These are phyloP conservation scores for Drosophila willistoni DNA, from an alignment of 1,140 invertebrate species.

Conservation along the genomic window DNA sequence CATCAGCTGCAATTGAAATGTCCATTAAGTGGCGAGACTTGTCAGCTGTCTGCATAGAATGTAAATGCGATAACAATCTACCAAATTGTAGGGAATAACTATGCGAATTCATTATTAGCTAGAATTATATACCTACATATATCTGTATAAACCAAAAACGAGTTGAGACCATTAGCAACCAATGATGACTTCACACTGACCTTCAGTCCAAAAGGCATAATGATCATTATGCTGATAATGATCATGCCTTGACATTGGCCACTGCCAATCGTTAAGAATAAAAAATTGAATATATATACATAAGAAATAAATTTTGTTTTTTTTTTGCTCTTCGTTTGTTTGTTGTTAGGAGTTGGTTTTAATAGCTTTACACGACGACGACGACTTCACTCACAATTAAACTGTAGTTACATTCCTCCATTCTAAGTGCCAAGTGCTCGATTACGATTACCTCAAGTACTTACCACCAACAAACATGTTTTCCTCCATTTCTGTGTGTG, in stretches of 20 bases:
- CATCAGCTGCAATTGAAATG: constrained; percentile 68
- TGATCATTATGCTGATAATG: constrained; percentile 24
- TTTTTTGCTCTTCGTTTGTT: constrained; percentile 19
- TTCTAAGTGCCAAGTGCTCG: constrained; percentile 72
- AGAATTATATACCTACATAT: constrained; percentile 31
- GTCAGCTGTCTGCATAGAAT: constrained; percentile 58
- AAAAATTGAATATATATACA: constrained; percentile 16
- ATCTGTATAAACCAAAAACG: not conserved
- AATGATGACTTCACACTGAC: constrained; percentile 72
- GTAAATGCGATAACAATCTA: constrained; percentile 58
- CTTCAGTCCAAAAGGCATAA: constrained; percentile 35
- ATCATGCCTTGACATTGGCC: constrained; percentile 59
- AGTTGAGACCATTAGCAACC: constrained; percentile 20
- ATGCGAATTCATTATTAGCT: constrained; percentile 31
- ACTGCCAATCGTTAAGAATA: constrained; percentile 21
- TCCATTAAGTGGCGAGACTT: constrained; percentile 50
- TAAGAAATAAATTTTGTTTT: not conserved
- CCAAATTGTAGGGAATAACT: constrained; percentile 15
- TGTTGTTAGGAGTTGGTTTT: constrained; percentile 19
- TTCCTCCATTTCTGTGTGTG: constrained; percentile 42
- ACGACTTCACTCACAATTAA: constrained; percentile 28
- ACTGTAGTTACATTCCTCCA: constrained; percentile 23
- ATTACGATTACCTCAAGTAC: constrained; percentile 58
- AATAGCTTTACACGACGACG: constrained; percentile 53
- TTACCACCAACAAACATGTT: constrained; percentile 47